phyloP scores from a whole-genome alignment of 2,888 invertebrate genomes.

The Cheilosia pagana region DNA sequence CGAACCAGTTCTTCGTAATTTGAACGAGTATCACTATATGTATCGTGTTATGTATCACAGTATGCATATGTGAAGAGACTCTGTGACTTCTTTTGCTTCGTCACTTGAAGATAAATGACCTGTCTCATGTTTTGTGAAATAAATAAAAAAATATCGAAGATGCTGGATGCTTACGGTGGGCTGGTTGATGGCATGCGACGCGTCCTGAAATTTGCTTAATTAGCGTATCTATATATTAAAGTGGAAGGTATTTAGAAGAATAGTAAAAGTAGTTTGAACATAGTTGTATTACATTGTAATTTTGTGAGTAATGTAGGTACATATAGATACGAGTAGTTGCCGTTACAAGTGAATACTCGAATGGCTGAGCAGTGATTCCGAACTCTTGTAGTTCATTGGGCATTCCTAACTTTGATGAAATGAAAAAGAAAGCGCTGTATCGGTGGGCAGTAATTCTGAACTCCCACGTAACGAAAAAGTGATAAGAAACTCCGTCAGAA shows the following conservation, averaged over 20 bases:
- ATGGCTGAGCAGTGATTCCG: too few relatives aligned
- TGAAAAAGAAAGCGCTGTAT: too few relatives aligned
- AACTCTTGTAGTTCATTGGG: too few relatives aligned
- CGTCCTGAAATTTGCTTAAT: not conserved
- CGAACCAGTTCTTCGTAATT: conserved; percentile 74
- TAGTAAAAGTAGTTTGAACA: too few relatives aligned
- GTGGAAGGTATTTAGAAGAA: not conserved
- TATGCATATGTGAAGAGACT: conserved; percentile 52
- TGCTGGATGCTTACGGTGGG: conserved; percentile 1
- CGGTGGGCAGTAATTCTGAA: too few relatives aligned
- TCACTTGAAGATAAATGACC: conserved; percentile 74
- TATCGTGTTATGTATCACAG: not conserved
- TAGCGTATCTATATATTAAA: not conserved
- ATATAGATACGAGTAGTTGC: too few relatives aligned
- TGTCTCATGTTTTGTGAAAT: conserved; percentile 63
- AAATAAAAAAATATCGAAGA: conserved; percentile 36
- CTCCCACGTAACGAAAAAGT: too few relatives aligned
- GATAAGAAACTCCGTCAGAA: too few relatives aligned
- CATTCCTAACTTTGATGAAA: too few relatives aligned
- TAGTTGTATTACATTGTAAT: not conserved
- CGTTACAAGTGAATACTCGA: too few relatives aligned
- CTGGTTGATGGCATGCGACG: not conserved
- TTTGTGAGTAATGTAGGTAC: not conserved
- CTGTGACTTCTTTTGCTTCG: conserved; percentile 63
- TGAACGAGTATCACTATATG: conserved; percentile 49